Conservation (phyloP, 2,888 invertebrate species). For the Abrostola tripartita region DNA sequence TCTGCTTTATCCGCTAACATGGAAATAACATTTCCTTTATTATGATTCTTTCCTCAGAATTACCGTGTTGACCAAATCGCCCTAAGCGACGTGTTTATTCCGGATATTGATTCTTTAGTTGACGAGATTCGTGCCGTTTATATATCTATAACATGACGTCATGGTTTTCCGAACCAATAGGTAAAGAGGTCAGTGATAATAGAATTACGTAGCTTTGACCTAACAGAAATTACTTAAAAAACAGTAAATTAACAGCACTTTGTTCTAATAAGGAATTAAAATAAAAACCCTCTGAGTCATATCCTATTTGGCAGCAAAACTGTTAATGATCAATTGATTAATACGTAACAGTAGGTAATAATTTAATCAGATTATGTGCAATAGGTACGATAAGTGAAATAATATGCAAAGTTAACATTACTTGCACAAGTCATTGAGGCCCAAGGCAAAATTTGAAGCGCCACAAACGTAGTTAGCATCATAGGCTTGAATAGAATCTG, state of each 20-base stretch:
- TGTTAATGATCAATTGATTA: too few species aligned
- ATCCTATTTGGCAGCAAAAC: too few species aligned
- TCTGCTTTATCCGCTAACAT: constrained; percentile 23
- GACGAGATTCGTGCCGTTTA: constrained; percentile 4
- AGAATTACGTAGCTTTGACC: too few species aligned
- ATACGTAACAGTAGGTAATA: background rate
- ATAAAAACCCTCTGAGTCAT: too few species aligned
- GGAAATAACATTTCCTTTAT: constrained; percentile 14
- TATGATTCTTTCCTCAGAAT: constrained; percentile 20
- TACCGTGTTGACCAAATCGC: constrained; percentile 21
- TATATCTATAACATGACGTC: constrained; percentile 3
- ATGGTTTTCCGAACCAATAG: constrained; percentile 1
- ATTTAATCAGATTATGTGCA: constrained; percentile 16
- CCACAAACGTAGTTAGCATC: constrained; percentile 55
- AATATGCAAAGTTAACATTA: constrained; percentile 49
- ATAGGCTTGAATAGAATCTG: constrained; percentile 70
- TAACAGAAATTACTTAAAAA: too few species aligned
- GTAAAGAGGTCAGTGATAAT: background rate
- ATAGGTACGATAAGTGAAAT: constrained; percentile 6
- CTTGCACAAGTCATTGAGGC: constrained; percentile 67
- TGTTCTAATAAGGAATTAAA: too few species aligned
- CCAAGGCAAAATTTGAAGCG: constrained; percentile 66
- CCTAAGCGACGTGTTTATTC: constrained; percentile 14
- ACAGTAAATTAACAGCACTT: too few species aligned
- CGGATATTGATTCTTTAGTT: constrained; percentile 5